These are phyloP conservation scores for Halictus ligatus DNA, from an alignment of 2,888 invertebrate genomes.

Conservation along the genomic window DNA sequence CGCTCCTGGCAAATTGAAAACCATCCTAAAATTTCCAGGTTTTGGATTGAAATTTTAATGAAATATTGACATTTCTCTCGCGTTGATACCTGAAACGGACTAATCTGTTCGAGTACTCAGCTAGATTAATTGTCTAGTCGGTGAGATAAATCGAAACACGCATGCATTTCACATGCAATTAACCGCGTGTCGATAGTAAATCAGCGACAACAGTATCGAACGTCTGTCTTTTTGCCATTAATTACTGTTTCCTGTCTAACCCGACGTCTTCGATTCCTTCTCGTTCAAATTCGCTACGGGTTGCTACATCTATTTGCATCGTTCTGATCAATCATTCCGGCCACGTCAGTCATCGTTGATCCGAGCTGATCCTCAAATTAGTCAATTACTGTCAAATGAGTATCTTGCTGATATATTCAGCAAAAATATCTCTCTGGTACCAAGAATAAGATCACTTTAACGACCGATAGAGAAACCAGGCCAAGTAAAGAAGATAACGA, in stretches of 20 bases:
- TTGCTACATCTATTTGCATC: too few species aligned
- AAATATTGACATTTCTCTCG: too few species aligned
- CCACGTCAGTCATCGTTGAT: too few species aligned
- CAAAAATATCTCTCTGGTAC: neutral
- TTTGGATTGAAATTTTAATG: too few species aligned
- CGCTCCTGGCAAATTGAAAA: too few species aligned
- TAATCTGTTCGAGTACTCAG: neutral
- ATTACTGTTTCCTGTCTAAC: neutral
- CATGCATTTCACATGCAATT: neutral
- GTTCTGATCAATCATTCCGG: too few species aligned
- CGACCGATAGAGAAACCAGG: slow-evolving; percentile 15
- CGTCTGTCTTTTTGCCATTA: neutral
- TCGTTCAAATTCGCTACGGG: too few species aligned
- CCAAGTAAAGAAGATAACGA: too few species aligned
- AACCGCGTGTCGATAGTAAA: neutral
- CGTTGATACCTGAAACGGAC: neutral
- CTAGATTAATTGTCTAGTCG: too few species aligned
- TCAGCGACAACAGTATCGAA: neutral
- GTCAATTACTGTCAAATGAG: neutral
- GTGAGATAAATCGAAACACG: neutral
- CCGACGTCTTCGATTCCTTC: too few species aligned
- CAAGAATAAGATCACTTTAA: neutral
- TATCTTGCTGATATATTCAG: neutral
- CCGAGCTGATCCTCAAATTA: too few species aligned
- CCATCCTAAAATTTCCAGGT: too few species aligned